Base-by-base conservation (phyloP, 2,888 invertebrate genomes). In the Clivina fossor region DNA sequence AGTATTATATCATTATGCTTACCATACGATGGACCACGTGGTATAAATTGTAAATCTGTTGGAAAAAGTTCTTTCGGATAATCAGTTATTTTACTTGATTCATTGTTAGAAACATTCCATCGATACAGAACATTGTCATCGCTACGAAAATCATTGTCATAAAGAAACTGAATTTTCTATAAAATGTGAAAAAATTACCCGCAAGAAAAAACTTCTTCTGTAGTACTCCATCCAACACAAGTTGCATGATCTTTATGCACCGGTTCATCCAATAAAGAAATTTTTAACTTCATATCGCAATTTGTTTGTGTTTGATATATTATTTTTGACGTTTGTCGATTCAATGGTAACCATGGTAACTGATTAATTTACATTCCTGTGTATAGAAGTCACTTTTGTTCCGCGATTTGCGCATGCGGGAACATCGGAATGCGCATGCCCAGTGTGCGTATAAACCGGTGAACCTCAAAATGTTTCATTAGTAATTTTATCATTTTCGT, bases 171-270 rank as follows among this genome's bases (percentile, higher is more conserved):
- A n/a, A 43, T 30, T 18, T 35, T 22, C 33, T 15, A 43, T 35
- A 8, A 28, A 18, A 32, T 20, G 22, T 41, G 11, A 43, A 43
- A 8, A 28, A 18, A 32, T 20, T 73, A 90, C 93, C 91, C 89
- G 66, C 89, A 88, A 18, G 94, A 93, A 75, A 88, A 92, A 41
- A 95, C 86, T 73, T 97, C 96, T 72, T 97, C 96, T 20, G 91
- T 86, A 64, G 87, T 90, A 71, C 88, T 90, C 97, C 97, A 98
- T 62, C 90, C 90, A 9, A 94, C 87, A 71, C 94, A 93, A 58
- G 90, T 88, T 8, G 93, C 87, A n/a, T 90, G 82, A 64, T 88
- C 88, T 58, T 76, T 77, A 71, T 90, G 87, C 55, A 87, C 84
- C 15, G 86, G 83, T 65, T 86, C 88, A 68, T 87, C 87, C 63